Evolutionary conservation across 2,797 vertebrate genomes (phyloP), one percentile per base, ranked within the genome.

Genomic region (Neosalanx taihuensis): DNA sequence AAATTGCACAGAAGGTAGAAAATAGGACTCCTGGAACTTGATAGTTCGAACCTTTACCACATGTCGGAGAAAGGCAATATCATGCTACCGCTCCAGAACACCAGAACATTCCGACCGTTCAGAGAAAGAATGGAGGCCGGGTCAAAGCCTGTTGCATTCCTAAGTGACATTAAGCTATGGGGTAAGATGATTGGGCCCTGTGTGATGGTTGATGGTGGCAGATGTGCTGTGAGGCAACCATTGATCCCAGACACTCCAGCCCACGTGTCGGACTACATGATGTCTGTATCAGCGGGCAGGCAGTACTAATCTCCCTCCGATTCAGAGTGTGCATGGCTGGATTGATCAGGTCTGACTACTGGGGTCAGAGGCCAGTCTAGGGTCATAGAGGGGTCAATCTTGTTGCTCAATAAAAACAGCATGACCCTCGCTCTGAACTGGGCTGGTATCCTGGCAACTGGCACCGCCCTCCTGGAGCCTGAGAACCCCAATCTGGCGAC

Each of bases 321-420:
- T 80, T 82, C 77, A 72, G 74, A 58, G 69, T 77, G 81, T 81
- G 88, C 91, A 85, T 87, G 87, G 88, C 80, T 87, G 90, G 86
- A 85, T 86, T 92, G 90, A 93, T 92, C 88, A 79, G 87, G 88
- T 93, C 88, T 90, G 92, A 93, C 92, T 90, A 78, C 37, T 76
- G 69, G 10, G 91, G 91, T 93, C 91, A 90, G 81, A 85, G 91
- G 90, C 71, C 87, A 88, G 90, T 89, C 84, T 73, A 69, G 78
- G 89, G 87, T 88, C 74, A 49, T 79, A 71, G 60, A 41, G 79
- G 90, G 89, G 91, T 92, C 90, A 90, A 89, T 79, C 89, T 87
- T 93, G 91, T 93, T 91, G 91, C 88, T 90, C 90, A 93, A 93
- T 93, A 93, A 90, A 81, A 91, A 80, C 91, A 93, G 92, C 90